A percentile compares a stretch with the other conserved stretches of the same genome.
phyloP scores from a whole-genome alignment of 2,113 vertebrate species.

The Columbina picui region DNA sequence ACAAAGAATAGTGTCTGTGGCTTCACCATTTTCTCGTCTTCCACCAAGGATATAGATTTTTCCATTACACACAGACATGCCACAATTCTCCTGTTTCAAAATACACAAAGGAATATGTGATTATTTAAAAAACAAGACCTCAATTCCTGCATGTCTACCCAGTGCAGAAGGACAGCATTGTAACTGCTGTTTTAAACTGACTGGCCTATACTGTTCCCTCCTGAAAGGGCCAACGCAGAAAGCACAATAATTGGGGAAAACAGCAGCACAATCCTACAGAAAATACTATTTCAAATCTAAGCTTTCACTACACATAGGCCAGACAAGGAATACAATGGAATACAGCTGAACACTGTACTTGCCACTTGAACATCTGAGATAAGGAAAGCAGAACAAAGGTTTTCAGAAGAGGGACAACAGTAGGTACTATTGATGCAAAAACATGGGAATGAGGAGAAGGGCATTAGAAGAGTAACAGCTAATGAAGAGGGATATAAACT shows the following conservation, averaged over 20 bases:
- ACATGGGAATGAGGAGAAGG: neutral
- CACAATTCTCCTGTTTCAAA: constrained; percentile 92
- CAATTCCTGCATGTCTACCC: neutral
- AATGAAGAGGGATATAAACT: neutral
- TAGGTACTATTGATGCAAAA: neutral
- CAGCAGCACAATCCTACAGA: neutral
- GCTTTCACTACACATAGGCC: neutral
- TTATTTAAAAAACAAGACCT: neutral
- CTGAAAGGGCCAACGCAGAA: neutral
- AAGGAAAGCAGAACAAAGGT: neutral
- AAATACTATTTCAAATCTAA: neutral
- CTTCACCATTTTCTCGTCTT: constrained; percentile 91
- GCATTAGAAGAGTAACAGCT: neutral
- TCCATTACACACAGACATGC: constrained; percentile 98
- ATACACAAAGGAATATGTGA: neutral
- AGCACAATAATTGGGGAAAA: neutral
- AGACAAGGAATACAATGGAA: neutral
- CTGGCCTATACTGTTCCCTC: neutral
- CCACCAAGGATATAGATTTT: constrained; percentile 98
- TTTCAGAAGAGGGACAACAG: neutral
- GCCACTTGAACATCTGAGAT: neutral
- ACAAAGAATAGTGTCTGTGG: constrained; percentile 93
- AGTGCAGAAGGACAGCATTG: neutral
- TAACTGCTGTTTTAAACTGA: neutral
- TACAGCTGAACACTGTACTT: neutral